phyloP scores from a whole-genome alignment of 1,140 invertebrate genomes.

The Matsumurasca onukii region DNA sequence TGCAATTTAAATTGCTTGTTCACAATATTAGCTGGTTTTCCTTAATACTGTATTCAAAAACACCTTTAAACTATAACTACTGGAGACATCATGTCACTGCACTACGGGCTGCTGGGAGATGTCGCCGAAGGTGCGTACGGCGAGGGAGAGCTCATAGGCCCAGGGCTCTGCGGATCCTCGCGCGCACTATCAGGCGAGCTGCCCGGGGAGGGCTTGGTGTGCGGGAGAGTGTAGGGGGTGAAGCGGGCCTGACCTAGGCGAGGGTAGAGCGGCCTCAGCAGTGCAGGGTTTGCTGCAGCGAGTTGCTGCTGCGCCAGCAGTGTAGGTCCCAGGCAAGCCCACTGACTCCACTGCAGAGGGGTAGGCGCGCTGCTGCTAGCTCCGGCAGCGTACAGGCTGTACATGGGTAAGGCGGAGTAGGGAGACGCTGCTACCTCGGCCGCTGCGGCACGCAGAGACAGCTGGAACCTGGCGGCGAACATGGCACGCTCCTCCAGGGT shows the following conservation, averaged over 20 bases:
- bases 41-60: too few species aligned
- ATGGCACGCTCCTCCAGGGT: slow-evolving; percentile 62
- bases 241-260: slow-evolving; percentile 31
- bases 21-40: too few species aligned
- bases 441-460: slow-evolving; percentile 41
- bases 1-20: too few species aligned
- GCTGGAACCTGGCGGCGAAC: slow-evolving; percentile 55
- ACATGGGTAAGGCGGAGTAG: slow-evolving; percentile 35
- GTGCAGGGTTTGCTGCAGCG: slow-evolving; percentile 27
- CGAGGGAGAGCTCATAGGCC: neutral
- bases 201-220: slow-evolving; percentile 32
- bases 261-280: slow-evolving; percentile 34
- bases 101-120: slow-evolving; percentile 4
- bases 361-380: slow-evolving; percentile 29
- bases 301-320: slow-evolving; percentile 24
- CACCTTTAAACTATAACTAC: too few species aligned
- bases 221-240: slow-evolving; percentile 30
- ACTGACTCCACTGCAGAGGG: slow-evolving; percentile 11
- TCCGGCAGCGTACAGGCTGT: slow-evolving; percentile 34
- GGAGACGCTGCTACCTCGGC: slow-evolving; percentile 45
- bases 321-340: slow-evolving; percentile 32
- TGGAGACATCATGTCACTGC: too few species aligned
- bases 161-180: slow-evolving; percentile 28
- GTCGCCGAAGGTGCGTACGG: neutral
- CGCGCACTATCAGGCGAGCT: slow-evolving; percentile 34